A percentile compares a stretch with the other conserved stretches of the same genome.
These are phyloP conservation scores for Presbytis comata DNA, from an alignment of 2,797 vertebrate genomes.

Conservation along the genomic window DNA sequence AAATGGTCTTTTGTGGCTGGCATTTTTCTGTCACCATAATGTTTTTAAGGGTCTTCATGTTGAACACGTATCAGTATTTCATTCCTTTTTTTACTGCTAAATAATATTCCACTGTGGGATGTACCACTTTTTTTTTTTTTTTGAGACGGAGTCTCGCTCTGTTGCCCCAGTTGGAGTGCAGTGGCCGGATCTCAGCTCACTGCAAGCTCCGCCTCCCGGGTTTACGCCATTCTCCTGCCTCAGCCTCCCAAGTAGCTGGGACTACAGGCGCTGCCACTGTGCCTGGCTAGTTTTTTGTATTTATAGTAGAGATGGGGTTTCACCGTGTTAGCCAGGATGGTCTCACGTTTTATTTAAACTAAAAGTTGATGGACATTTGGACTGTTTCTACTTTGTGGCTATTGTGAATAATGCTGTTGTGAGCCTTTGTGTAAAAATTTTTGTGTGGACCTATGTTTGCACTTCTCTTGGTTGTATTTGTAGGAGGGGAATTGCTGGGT, in stretches of 20 bases:
- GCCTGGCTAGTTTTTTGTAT: too few species aligned
- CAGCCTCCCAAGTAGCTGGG: too few species aligned
- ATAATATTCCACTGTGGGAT: background rate
- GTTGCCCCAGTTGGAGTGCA: too few species aligned
- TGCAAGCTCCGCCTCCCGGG: too few species aligned
- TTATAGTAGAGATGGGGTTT: too few species aligned
- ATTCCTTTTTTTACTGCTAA: background rate
- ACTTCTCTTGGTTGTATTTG: background rate
- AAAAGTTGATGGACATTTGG: background rate
- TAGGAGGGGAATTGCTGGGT: background rate
- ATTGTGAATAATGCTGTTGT: rapidly evolving
- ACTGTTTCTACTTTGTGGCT: background rate
- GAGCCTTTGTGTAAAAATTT: background rate
- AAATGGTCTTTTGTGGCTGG: background rate
- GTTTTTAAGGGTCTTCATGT: background rate
- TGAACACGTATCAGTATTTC: background rate
- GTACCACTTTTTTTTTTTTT: background rate
- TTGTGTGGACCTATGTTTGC: background rate
- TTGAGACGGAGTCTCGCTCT: too few species aligned
- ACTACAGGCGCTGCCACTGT: too few species aligned
- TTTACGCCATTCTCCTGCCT: too few species aligned
- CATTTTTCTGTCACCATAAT: background rate
- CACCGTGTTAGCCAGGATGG: too few species aligned
- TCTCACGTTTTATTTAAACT: background rate
- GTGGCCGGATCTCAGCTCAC: too few species aligned